Evolutionary conservation across 2,113 vertebrate genomes (phyloP).

Genomic region (Symphodus melops): DNA sequence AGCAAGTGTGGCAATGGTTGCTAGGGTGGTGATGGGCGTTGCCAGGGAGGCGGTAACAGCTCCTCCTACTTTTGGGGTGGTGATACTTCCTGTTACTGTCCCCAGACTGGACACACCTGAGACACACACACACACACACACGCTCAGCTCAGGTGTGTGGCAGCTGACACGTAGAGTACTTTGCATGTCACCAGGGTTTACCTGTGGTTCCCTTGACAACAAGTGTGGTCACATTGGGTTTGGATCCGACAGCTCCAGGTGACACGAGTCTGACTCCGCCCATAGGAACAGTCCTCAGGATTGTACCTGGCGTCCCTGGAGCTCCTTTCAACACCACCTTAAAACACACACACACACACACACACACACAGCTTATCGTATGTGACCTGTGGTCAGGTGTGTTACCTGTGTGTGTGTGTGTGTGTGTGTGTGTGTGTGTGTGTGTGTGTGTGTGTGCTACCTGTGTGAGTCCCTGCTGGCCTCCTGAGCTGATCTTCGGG

Average conservation of each 20-base stretch:
- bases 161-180: not conserved
- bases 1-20: constrained; percentile 86
- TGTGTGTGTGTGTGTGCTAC: too few relatives aligned
- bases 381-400: too few relatives aligned
- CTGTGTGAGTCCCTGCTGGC: constrained; percentile 90
- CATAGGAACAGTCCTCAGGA: constrained; percentile 89
- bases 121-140: not conserved
- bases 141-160: not conserved
- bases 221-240: constrained; percentile 87
- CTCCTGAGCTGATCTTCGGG: constrained; percentile 84
- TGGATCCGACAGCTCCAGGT: constrained; percentile 85
- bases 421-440: too few relatives aligned
- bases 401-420: too few relatives aligned
- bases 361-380: too few relatives aligned
- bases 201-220: constrained; percentile 91
- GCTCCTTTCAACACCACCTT: constrained; percentile 90
- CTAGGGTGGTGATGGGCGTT: constrained; percentile 86
- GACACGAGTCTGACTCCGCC: constrained; percentile 87
- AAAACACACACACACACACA: not conserved
- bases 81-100: constrained; percentile 85
- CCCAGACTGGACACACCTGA: constrained; percentile 86
- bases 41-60: constrained; percentile 82
- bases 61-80: constrained; percentile 80
- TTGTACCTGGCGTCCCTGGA: constrained; percentile 88
- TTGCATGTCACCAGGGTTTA: constrained; percentile 40